Evolutionary conservation across 2,113 vertebrate genomes (phyloP).

Genomic region (Gila orcuttii): DNA sequence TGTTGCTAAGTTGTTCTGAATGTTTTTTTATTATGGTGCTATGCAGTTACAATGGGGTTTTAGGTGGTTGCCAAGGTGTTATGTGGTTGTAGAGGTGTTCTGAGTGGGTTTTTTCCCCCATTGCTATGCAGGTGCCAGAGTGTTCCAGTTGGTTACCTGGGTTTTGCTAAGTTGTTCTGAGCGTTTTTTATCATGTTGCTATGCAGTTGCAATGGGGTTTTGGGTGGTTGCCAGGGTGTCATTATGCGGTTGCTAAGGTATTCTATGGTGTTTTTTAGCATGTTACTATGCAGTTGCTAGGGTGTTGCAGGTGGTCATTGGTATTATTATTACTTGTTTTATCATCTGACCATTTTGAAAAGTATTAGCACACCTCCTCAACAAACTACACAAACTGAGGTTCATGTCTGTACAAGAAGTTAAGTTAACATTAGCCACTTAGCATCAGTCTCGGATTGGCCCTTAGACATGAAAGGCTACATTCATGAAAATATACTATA

Average conservation of each 20-base stretch:
- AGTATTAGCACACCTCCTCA: too few species aligned
- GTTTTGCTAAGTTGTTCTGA: too few species aligned
- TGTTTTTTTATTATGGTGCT: too few species aligned
- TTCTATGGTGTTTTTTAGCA: neutral
- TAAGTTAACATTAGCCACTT: too few species aligned
- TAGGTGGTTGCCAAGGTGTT: neutral
- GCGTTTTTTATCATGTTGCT: neutral
- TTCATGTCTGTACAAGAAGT: neutral
- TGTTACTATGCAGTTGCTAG: neutral
- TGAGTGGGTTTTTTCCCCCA: neutral
- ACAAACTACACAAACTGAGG: too few species aligned
- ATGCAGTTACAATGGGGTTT: too few species aligned
- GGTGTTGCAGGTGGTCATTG: neutral
- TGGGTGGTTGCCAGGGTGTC: neutral
- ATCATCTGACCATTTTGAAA: too few species aligned
- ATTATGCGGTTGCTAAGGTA: neutral
- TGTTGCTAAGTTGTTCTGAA: neutral
- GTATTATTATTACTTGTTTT: neutral
- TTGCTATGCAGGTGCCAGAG: too few species aligned
- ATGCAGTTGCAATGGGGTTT: neutral
- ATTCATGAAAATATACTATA: neutral
- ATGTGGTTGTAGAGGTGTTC: neutral
- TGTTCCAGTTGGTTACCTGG: too few species aligned
- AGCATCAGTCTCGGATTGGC: neutral
- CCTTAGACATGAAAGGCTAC: neutral